Evolutionary conservation across 2,797 vertebrate species (phyloP), one percentile per base, ranked within the genome.

Genomic region (Schizopygopsis pylzovi): DNA sequence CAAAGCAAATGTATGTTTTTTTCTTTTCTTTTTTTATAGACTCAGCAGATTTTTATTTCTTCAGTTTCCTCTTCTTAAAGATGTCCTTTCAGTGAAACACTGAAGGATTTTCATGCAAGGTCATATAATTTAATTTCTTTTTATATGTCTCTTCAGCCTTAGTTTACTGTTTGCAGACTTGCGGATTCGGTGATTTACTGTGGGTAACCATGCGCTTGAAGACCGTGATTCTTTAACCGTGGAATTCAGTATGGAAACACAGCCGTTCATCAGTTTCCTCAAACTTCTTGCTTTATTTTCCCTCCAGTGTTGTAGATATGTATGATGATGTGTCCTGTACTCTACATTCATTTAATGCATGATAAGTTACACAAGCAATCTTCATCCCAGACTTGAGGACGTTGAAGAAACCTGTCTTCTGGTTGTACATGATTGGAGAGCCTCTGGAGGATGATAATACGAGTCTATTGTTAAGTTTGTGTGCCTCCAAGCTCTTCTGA

Each of bases 1-100:
- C 52, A 15, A 85, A 83, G 67, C 49, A 75, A 61, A 84, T 70
- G 15, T n/a, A 28, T 82, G 7, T 28, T 82, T 81, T 79, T 28
- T 28, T 28, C 25, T 28, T 28, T 81, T 65, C 28, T 52, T 65
- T 63, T 56, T 76, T 52, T 6, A 37, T 37, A n/a, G 25, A 37
- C 83, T 77, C 45, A 68, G 52, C 11, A 10, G 72, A 7, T 52
- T 70, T 81, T 76, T 65, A 65, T 63, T 83, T 65, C 22, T 25
- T 76, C 8, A 2, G 9, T 47, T 82, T 85, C 59, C 16, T 54
- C 10, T 9, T 65, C 5, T 4, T 79, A 41, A 85, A 56, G 37
- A 41, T 25, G 4, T 65, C 49, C 49, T 79, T 75, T 81, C 49
- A 78, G 37, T 25, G 6, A 65, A 83, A 84, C 71, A 18, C 16